Evolutionary conservation across 2,113 vertebrate genomes (phyloP).

Genomic region (Dipodomys merriami): DNA sequence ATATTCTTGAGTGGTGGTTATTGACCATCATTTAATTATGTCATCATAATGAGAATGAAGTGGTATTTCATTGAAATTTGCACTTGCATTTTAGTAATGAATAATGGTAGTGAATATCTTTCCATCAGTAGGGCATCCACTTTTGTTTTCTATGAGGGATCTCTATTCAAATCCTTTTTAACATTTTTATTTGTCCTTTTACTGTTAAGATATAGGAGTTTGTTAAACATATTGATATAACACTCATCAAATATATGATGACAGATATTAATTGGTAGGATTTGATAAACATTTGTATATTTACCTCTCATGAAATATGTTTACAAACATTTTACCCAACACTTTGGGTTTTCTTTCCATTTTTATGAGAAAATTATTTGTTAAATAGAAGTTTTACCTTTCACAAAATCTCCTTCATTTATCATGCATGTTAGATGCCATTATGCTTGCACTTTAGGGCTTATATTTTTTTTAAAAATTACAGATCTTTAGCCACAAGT

Average conservation of each 20-base stretch:
- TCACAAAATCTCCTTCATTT: neutral
- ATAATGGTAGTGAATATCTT: neutral
- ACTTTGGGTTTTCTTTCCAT: neutral
- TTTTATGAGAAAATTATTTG: neutral
- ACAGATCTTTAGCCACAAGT: neutral
- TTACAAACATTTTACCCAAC: neutral
- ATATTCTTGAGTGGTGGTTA: neutral
- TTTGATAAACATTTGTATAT: neutral
- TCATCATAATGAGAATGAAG: neutral
- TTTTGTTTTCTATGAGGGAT: neutral
- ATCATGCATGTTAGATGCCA: neutral
- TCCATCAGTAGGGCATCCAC: neutral
- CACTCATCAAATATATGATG: too few relatives aligned
- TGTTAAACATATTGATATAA: neutral
- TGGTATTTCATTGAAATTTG: neutral
- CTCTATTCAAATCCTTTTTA: neutral
- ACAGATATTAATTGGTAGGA: too few relatives aligned
- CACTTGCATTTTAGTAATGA: neutral
- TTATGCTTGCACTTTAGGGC: neutral
- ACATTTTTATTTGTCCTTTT: neutral
- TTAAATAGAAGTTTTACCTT: too few relatives aligned
- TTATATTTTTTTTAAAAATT: neutral
- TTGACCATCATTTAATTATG: too few relatives aligned
- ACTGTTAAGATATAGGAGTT: neutral
- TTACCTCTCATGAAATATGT: neutral